These are phyloP conservation scores for Parnassius apollo DNA, from an alignment of 2,888 invertebrate species.

Conservation along the genomic window DNA sequence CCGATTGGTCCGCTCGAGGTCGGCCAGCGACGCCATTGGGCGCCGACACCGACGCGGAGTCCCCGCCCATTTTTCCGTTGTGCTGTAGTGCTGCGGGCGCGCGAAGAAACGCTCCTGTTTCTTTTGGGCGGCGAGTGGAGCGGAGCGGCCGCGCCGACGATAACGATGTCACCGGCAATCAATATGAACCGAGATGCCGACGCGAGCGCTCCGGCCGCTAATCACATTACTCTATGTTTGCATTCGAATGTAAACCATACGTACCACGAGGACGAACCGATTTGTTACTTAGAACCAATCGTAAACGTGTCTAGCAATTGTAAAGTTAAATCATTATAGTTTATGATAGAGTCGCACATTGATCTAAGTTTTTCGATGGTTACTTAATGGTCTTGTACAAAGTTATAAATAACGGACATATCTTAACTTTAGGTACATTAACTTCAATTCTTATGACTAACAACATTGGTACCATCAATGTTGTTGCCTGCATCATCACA, in stretches of 20 bases:
- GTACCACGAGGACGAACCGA: conserved; percentile 1
- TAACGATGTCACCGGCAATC: conserved; percentile 85
- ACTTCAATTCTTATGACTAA: background rate
- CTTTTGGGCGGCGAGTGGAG: conserved; percentile 80
- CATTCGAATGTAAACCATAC: conserved; percentile 25
- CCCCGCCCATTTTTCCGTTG: conserved; percentile 79
- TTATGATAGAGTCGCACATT: conserved; percentile 1
- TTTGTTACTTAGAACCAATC: conserved; percentile 5
- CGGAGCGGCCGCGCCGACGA: conserved; percentile 72
- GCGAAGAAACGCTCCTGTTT: conserved; percentile 82
- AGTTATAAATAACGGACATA: background rate
- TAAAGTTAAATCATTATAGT: conserved; percentile 1
- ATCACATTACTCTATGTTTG: conserved; percentile 21
- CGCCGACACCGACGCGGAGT: conserved; percentile 57
- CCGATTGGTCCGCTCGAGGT: conserved; percentile 68
- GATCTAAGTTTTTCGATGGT: conserved; percentile 2
- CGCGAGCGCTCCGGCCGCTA: conserved; percentile 34
- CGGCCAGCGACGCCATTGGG: conserved; percentile 58
- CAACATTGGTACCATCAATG: background rate
- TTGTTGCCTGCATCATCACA: background rate
- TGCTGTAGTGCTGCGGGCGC: conserved; percentile 72
- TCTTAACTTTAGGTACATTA: conserved; percentile 3
- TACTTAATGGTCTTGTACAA: conserved; percentile 1
- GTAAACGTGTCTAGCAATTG: conserved; percentile 8
- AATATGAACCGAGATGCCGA: conserved; percentile 78